Percentiles rank a stretch among this genome's conserved stretches.
These are phyloP conservation scores for Calidris pygmaea DNA, from an alignment of 2,113 vertebrate species.

Conservation along the genomic window DNA sequence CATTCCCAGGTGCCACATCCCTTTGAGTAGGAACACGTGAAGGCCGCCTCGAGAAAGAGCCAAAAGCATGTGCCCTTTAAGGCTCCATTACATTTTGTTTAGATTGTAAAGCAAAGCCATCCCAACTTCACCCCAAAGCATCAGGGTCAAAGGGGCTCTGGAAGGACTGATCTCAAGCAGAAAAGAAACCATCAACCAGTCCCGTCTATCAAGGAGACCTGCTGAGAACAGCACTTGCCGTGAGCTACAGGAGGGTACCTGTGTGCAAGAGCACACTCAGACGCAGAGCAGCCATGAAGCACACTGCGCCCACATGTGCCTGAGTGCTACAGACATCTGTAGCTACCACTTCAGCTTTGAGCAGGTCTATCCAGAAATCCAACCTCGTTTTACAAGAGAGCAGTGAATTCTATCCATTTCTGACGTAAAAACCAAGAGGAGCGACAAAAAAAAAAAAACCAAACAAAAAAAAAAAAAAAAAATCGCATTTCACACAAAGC, in stretches of 20 bases:
- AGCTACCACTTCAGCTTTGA: not conserved
- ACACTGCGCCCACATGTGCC: not conserved
- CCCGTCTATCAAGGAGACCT: not conserved
- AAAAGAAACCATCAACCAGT: not conserved
- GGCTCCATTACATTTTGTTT: not conserved
- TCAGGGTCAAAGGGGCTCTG: not conserved
- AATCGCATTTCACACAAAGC: not conserved
- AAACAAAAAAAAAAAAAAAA: not conserved
- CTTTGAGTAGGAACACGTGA: not conserved
- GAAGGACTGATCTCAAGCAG: not conserved
- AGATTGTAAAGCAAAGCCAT: not conserved
- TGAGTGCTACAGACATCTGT: not conserved
- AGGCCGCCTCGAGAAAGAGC: not conserved
- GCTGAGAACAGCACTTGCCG: not conserved
- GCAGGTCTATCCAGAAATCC: not conserved
- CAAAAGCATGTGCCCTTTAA: not conserved
- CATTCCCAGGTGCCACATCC: not conserved
- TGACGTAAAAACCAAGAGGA: not conserved
- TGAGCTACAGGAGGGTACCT: not conserved
- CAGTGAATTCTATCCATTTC: not conserved
- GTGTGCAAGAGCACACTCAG: accelerated
- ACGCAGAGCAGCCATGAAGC: not conserved
- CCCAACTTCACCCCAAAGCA: not conserved
- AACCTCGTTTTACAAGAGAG: not conserved
- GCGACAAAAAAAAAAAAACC: not conserved